These are phyloP conservation scores for Hexactinellida sp. DNA, from an alignment of 37 sponge, comb jelly and placozoan species.

Conservation along the genomic window DNA sequence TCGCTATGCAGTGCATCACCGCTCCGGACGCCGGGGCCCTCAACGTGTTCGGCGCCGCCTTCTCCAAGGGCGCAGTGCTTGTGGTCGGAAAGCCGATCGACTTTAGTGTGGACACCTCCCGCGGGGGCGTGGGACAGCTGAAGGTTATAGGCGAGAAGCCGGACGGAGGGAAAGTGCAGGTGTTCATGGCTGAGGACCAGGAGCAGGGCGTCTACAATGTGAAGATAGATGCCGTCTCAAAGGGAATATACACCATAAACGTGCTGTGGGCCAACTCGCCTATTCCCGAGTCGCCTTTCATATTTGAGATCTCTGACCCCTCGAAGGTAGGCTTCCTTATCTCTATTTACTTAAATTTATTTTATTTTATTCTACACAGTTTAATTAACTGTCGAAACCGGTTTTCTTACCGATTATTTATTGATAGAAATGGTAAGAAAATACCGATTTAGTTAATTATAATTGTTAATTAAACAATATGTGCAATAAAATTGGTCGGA, in stretches of 20 bases:
- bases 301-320: slow-evolving; percentile 23
- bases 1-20: slow-evolving; percentile 37
- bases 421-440: too few relatives aligned
- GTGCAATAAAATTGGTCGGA: too few relatives aligned
- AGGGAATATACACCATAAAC: slow-evolving; percentile 28
- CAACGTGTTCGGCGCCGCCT: slow-evolving; percentile 13
- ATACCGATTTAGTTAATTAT: too few relatives aligned
- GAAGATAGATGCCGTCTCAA: slow-evolving; percentile 20
- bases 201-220: slow-evolving; percentile 33
- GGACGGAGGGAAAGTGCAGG: slow-evolving; percentile 22
- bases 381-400: too few relatives aligned
- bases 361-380: too few relatives aligned
- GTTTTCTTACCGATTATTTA: too few relatives aligned
- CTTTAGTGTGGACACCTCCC: slow-evolving; percentile 50
- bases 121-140: slow-evolving; percentile 60
- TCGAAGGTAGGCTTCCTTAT: neutral
- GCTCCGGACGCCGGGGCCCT: slow-evolving; percentile 40
- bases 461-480: too few relatives aligned
- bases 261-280: slow-evolving; percentile 35
- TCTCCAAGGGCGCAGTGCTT: neutral
- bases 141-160: slow-evolving; percentile 21
- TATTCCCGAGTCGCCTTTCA: slow-evolving; percentile 40
- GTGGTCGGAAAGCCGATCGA: slow-evolving; percentile 61
- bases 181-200: slow-evolving; percentile 18
- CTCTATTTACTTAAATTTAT: too few relatives aligned